Evolutionary conservation across 2,888 invertebrate genomes (phyloP), one percentile per base, ranked within the genome.

Genomic region (Drosophila meridiana): DNA sequence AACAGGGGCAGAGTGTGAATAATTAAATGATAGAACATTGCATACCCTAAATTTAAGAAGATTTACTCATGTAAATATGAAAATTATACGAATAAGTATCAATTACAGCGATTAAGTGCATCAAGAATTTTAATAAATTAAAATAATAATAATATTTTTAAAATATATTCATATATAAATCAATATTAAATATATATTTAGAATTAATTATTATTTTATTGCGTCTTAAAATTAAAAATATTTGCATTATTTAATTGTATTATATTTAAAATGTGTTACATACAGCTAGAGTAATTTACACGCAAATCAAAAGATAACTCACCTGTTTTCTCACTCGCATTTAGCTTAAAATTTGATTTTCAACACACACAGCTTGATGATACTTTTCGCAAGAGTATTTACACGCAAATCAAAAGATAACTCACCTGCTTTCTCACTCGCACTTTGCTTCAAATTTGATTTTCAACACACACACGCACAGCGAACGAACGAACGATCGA

Each of bases 21-120:
- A 30, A 48, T 3, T 28, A 26, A 14, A 11, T 26, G 28, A 40
- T 55, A 3, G 32, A 58, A 36, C 28, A 4, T 1, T 8, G 7
- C 8, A 59, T 59, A 60, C 50, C 75, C 62, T 59, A n/a, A 11
- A n/a, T 26, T 26, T 14, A 26, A 13, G 9, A 14, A 14, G 2
- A 40, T 14, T 0, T 40, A 14, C 0, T 13, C 13, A 14, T 34
- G 7, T 32, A 32, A 32, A 32, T 4, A 32, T 32, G 30, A 32
- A 20, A 20, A 20, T 20, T 0, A 20, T 20, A 20, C 20, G 20
- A 0, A 1, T 20, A 20, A 20, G 20, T 20, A 20, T 20, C 20
- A 20, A 20, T 20, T 20, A 20, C 20, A 20, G 1, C 20, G 20
- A 20, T 20, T 20, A 20, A 20, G 20, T 20, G 20, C 20, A 20